Conservation (phyloP, 2,113 vertebrate genomes). For the Hippocampus barbouri region DNA sequence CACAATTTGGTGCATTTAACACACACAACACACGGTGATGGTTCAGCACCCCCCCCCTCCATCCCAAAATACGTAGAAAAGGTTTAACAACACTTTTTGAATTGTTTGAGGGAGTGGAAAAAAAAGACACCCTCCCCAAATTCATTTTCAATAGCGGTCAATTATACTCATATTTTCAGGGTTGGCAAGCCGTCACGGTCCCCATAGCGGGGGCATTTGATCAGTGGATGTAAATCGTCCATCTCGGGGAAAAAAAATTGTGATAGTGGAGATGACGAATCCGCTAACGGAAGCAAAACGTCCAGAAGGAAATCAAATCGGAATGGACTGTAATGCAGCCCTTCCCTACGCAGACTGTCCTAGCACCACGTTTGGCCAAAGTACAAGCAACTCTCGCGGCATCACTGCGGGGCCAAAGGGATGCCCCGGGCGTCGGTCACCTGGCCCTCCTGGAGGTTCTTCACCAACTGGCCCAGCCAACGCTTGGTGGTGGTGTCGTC, state of each 20-base stretch:
- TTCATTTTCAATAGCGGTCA: too few relatives aligned
- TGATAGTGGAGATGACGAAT: background rate
- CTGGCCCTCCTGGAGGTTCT: constrained; percentile 97
- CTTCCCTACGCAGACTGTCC: constrained; percentile 29
- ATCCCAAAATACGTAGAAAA: too few relatives aligned
- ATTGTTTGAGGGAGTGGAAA: too few relatives aligned
- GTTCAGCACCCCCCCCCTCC: too few relatives aligned
- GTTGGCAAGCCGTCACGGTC: too few relatives aligned
- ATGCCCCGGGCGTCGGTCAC: constrained; percentile 94
- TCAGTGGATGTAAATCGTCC: background rate
- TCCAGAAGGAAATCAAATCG: constrained; percentile 12
- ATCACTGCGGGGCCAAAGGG: constrained; percentile 89
- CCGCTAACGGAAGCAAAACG: background rate
- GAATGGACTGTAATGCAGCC: constrained; percentile 7
- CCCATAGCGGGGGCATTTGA: too few relatives aligned
- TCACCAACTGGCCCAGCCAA: constrained; percentile 97
- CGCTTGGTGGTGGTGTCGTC: constrained; percentile 98
- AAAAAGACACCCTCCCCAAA: too few relatives aligned
- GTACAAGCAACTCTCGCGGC: constrained; percentile 6
- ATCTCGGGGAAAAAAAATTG: background rate
- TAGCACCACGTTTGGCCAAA: constrained; percentile 30
- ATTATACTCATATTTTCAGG: too few relatives aligned
- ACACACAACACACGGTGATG: too few relatives aligned
- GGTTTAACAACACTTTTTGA: too few relatives aligned
- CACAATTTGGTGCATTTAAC: too few relatives aligned